A percentile compares a stretch with the other conserved stretches of the same genome.
These are phyloP conservation scores for Cosmia pyralina DNA, from an alignment of 2,888 invertebrate genomes.

Conservation along the genomic window DNA sequence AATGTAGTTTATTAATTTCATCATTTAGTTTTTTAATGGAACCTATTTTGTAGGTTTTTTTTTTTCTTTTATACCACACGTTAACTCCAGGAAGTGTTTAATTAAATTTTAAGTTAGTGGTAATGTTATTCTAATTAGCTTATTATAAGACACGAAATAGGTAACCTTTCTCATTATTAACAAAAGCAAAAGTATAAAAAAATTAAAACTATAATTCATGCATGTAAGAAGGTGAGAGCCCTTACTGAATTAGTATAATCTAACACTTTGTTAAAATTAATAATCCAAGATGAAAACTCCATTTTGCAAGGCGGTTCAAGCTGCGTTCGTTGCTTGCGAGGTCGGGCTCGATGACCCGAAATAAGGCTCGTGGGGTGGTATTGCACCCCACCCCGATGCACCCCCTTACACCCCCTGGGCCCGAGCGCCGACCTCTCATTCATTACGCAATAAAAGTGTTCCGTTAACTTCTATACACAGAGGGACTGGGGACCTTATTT, in stretches of 20 bases:
- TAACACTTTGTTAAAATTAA: constrained; percentile 80
- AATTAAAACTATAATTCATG: constrained; percentile 34
- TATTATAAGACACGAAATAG: background rate
- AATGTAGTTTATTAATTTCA: constrained; percentile 47
- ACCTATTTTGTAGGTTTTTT: background rate
- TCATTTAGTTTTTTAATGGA: constrained; percentile 19
- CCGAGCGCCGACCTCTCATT: constrained; percentile 88
- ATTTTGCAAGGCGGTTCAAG: constrained; percentile 84
- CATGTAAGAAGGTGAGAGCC: constrained; percentile 60
- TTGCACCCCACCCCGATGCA: constrained; percentile 77
- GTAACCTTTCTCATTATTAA: background rate
- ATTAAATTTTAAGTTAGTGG: background rate
- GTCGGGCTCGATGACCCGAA: constrained; percentile 89
- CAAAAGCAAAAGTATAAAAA: background rate
- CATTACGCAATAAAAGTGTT: constrained; percentile 90
- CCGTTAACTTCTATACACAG: constrained; percentile 77
- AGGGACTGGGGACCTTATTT: constrained; percentile 60
- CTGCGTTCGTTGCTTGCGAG: constrained; percentile 83
- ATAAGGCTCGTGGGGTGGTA: constrained; percentile 85
- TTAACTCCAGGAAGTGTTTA: background rate
- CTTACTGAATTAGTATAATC: constrained; percentile 71
- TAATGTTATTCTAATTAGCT: background rate
- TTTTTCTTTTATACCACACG: background rate
- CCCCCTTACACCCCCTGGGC: constrained; percentile 68
- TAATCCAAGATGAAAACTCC: constrained; percentile 85